A percentile compares a stretch with the other conserved stretches of the same genome.
Evolutionary conservation across 53 echinoderm and acorn worm species (phyloP).

Genomic region (Zoroaster sp.): DNA sequence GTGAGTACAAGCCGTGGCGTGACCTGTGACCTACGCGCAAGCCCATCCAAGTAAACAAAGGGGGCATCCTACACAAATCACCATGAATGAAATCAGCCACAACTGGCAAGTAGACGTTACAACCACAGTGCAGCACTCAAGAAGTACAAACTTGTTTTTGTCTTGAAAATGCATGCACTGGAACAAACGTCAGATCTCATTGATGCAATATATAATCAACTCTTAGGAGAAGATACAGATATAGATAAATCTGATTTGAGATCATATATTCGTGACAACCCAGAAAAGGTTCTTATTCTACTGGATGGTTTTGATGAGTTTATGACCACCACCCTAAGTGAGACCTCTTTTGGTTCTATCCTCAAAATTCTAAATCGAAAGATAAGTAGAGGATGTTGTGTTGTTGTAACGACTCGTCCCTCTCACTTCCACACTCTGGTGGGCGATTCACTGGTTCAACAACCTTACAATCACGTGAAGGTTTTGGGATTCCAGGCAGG

Average conservation of each 20-base stretch:
- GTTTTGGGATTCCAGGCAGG: constrained; percentile 2
- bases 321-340: not conserved
- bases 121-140: not conserved
- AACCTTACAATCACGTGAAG: not conserved
- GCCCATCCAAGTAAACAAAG: too few relatives aligned
- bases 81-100: too few relatives aligned
- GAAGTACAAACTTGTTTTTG: not conserved
- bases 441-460: not conserved
- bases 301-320: constrained; percentile 53
- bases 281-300: constrained; percentile 12
- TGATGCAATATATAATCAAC: constrained; percentile 19
- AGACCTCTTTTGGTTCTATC: not conserved
- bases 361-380: not conserved
- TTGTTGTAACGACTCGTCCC: constrained; percentile 29
- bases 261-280: not conserved
- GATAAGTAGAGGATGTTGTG: not conserved
- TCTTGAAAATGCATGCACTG: not conserved
- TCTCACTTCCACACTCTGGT: not conserved
- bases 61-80: too few relatives aligned
- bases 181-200: not conserved
- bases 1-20: too few relatives aligned
- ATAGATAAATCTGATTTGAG: not conserved
- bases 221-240: not conserved
- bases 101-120: too few relatives aligned
- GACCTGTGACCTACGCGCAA: too few relatives aligned